These are phyloP conservation scores for Trissolcus brochymenae DNA, from an alignment of 2,888 invertebrate genomes.

Conservation along the genomic window DNA sequence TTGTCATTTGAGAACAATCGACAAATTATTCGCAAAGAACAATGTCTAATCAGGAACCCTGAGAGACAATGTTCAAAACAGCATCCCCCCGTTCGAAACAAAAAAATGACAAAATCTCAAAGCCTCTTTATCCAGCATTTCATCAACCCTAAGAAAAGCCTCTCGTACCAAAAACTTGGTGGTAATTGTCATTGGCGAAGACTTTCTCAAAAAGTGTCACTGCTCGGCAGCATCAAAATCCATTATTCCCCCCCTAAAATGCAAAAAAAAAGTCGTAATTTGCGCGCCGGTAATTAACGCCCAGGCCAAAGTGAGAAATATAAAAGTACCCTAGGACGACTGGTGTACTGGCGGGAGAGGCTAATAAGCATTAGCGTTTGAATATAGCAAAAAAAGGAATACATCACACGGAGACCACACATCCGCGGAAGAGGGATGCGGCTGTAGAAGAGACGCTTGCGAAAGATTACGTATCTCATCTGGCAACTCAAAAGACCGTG, in stretches of 20 bases:
- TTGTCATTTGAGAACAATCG: not conserved
- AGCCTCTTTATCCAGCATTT: constrained; percentile 1
- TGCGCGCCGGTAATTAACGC: constrained; percentile 33
- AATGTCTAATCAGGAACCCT: constrained; percentile 1
- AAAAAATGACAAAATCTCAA: constrained; percentile 1
- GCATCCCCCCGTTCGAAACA: not conserved
- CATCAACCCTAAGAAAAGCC: constrained; percentile 10
- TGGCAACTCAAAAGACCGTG: constrained; percentile 57
- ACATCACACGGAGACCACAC: constrained; percentile 33
- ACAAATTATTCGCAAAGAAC: not conserved
- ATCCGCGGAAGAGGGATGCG: constrained; percentile 22
- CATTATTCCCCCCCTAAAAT: constrained; percentile 40
- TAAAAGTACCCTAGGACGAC: constrained; percentile 20
- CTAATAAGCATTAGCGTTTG: constrained; percentile 49
- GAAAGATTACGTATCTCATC: constrained; percentile 62
- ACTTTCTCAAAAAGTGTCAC: constrained; percentile 30
- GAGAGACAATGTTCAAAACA: not conserved
- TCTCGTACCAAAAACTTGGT: constrained; percentile 18
- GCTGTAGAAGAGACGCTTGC: constrained; percentile 34
- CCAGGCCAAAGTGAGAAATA: constrained; percentile 9
- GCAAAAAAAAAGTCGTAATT: constrained; percentile 39
- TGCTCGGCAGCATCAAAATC: constrained; percentile 31
- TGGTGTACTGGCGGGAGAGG: not conserved
- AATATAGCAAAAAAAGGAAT: constrained; percentile 27
- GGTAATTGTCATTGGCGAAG: constrained; percentile 22